Percentiles rank a stretch among this genome's conserved stretches.
Conservation (phyloP, 2,113 vertebrate species). For the Globicephala melas region DNA sequence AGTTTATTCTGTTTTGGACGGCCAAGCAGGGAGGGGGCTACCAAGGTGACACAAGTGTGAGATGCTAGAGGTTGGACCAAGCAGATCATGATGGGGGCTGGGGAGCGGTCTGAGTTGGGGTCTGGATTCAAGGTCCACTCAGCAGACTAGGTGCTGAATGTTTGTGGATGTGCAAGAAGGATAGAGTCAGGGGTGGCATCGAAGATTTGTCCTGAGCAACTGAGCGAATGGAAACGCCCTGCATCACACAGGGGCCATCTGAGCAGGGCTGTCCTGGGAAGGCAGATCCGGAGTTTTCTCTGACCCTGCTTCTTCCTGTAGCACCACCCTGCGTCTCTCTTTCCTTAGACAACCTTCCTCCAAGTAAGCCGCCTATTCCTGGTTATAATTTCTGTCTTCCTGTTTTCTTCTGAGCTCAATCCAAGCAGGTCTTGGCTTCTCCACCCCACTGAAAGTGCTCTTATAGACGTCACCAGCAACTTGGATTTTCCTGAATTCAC, state of each 20-base stretch:
- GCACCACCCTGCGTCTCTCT: background rate
- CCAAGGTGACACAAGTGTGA: background rate
- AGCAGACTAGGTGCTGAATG: background rate
- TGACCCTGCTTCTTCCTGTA: background rate
- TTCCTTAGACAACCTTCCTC: background rate
- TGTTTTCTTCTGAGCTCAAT: background rate
- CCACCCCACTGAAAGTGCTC: background rate
- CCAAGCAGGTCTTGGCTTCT: background rate
- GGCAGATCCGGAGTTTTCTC: background rate
- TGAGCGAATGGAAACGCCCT: background rate
- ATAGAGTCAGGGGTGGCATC: background rate
- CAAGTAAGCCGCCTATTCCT: background rate
- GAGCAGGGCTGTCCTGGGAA: background rate
- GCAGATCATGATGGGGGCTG: background rate
- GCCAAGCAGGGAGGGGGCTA: background rate
- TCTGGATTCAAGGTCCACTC: background rate
- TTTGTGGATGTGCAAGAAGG: background rate
- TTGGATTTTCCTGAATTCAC: background rate
- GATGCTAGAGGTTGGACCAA: too few relatives aligned
- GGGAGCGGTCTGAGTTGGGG: background rate
- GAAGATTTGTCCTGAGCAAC: background rate
- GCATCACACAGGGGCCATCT: accelerated
- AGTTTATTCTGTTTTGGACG: background rate
- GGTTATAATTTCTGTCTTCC: background rate
- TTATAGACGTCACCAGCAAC: background rate